Base-by-base conservation (phyloP, 2,888 invertebrate genomes). In the Stictocephala bisonia region DNA sequence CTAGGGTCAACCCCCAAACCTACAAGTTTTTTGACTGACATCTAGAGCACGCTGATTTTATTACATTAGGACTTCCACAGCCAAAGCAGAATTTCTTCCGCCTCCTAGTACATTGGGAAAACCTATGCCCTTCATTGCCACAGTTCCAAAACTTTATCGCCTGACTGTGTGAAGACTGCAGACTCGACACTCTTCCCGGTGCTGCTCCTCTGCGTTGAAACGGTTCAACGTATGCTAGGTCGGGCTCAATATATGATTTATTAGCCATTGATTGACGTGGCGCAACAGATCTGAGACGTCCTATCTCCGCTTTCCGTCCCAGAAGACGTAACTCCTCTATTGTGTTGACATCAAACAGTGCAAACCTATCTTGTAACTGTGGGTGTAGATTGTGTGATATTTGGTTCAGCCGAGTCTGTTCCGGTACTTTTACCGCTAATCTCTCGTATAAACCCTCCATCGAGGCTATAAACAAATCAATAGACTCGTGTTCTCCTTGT, bases 71-170 rank as follows among this genome's bases (percentile, higher is more conserved):
- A n/a, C n/a, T 31, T 11, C 60, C 60, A 20, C 35, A 60, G 6
- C 40, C 35, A 60, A 20, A 60, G 20, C 60, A 60, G 40, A 60
- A 60, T 60, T 22, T 40, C 1, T 9, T 31, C 9, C 40, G 27
- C 1, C 22, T 22, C 15, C 13, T 15, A 11, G 13, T 35, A 22
- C 60, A 60, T 0, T 1, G 4, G 22, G 29, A 18, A n/a, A 20
- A 40, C 9, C 1, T 3, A 22, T 60, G 60, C 18, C 60, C 60
- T 13, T 6, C 6, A 2, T 35, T 13, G 4, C 40, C 40, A 27
- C 60, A 60, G 18, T 60, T 60, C 60, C 31, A 60, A 60, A 31
- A 60, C 24, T n/a, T n/a, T n/a, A n/a, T n/a, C n/a, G n/a, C n/a
- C 4, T 24, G 6, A 1, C 3, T 51, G n/a, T n/a, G n/a, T n/a